Conservation (phyloP, 1,140 invertebrate species). For the Anthonomus grandis region DNA sequence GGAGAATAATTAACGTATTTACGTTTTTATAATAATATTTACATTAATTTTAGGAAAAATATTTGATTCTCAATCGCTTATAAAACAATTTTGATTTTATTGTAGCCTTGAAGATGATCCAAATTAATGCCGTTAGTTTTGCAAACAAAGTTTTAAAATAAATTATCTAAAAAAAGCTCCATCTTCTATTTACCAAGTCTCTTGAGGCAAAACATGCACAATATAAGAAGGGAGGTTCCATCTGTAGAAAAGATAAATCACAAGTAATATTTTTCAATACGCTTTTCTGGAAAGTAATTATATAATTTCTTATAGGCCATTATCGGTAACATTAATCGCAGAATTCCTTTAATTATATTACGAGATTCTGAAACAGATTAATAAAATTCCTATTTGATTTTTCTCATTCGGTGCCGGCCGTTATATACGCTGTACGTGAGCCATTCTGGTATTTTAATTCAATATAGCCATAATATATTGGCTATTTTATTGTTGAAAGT, state of each 20-base stretch:
- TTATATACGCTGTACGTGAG: constrained; percentile 2
- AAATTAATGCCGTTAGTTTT: no score
- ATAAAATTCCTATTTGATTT: constrained; percentile 10
- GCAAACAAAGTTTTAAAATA: no score
- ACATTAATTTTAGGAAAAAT: no score
- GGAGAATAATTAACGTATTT: no score
- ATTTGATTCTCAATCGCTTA: no score
- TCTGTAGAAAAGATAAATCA: constrained; percentile 12
- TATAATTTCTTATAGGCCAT: constrained; percentile 10
- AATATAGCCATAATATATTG: constrained; percentile 9
- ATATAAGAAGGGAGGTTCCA: not conserved
- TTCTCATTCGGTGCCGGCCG: no score
- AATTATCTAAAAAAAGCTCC: no score
- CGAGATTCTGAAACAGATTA: constrained; percentile 11
- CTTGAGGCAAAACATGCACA: no score
- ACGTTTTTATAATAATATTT: no score
- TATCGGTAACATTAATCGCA: constrained; percentile 10
- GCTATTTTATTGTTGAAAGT: constrained; percentile 14
- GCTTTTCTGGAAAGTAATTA: constrained; percentile 12
- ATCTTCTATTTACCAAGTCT: no score
- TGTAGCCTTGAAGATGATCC: no score
- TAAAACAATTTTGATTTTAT: no score
- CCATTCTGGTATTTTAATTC: constrained; percentile 12
- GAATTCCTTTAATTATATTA: constrained; percentile 12
- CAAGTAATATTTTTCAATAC: constrained; percentile 9